Base-by-base conservation (phyloP, 2,888 invertebrate genomes). In the Yponomeuta evonymella region DNA sequence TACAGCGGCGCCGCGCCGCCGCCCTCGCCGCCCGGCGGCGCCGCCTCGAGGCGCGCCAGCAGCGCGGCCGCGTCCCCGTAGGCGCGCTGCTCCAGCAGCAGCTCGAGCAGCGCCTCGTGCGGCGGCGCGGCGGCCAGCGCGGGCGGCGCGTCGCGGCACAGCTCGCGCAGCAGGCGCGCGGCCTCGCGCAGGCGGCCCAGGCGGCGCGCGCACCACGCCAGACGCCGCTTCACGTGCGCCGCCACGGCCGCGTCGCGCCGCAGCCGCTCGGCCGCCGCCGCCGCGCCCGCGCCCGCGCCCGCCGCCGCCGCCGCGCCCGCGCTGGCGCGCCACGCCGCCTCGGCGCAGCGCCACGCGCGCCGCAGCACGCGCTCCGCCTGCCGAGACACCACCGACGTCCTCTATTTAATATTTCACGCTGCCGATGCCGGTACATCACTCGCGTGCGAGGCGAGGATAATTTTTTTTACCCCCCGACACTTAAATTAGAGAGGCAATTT, bases 201-300 rank as follows among this genome's bases (percentile, higher is more conserved):
- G 81, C 98, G 98, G 72, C 99, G 94, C 51, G 98, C 97, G 91
- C 98, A 99, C 98, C 99, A 98, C n/a, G 98, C 99, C 73, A 98
- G 89, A 74, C 99, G 94, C 71, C 99, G 94, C 88, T 97, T 97
- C 71, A 98, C 96, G 86, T 99, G 99, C 81, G 98, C 98, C 73
- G 98, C 89, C 62, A 99, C 97, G 85, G 98, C 98, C 72, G 97
- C 96, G 86, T 99, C 98, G 76, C 99, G 93, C 76, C 97, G 93
- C 83, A 98, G 97, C 11, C 95, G 79, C 70, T 98, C 97, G 6
- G 97, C 96, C 87, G 97, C 97, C 86, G 97, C 97, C 87, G 98
- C 98, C 3, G 97, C 97, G 89, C 86, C 96, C 98, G 87, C 1
- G 43, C 43, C 43, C 43, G 8, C 43, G 0, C 43, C 43, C 5